Percentiles rank a stretch among this genome's conserved stretches.
Conservation (phyloP, 2,113 vertebrate species). For the Kobus ellipsiprymnus region DNA sequence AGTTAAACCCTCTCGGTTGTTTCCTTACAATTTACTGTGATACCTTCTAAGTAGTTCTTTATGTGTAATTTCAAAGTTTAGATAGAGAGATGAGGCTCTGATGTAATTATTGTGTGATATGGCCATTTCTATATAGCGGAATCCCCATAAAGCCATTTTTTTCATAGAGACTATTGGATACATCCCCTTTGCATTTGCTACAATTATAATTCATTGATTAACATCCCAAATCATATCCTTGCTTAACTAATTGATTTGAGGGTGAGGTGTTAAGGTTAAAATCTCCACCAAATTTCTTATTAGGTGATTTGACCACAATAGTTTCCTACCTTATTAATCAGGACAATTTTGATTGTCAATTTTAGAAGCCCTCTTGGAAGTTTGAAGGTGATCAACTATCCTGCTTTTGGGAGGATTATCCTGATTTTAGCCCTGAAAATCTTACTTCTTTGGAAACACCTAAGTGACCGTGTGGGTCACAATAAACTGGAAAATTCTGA, state of each 20-base stretch:
- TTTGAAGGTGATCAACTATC: background rate
- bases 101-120: background rate
- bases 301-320: background rate
- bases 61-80: background rate
- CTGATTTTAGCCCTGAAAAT: background rate
- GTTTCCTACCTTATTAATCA: background rate
- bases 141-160: background rate
- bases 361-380: background rate
- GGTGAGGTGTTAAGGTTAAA: background rate
- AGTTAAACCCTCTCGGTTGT: background rate
- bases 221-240: background rate
- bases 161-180: background rate
- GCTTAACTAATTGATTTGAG: background rate
- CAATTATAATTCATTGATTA: background rate
- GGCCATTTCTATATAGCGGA: background rate
- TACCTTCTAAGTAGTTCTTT: background rate
- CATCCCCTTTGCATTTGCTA: background rate
- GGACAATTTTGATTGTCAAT: background rate
- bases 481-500: no score
- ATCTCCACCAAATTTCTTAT: background rate
- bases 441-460: background rate
- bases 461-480: background rate
- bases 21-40: background rate
- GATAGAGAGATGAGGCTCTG: background rate
- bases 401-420: background rate